These are phyloP conservation scores for Drosophila gaucha DNA, from an alignment of 2,888 invertebrate genomes.

Conservation along the genomic window DNA sequence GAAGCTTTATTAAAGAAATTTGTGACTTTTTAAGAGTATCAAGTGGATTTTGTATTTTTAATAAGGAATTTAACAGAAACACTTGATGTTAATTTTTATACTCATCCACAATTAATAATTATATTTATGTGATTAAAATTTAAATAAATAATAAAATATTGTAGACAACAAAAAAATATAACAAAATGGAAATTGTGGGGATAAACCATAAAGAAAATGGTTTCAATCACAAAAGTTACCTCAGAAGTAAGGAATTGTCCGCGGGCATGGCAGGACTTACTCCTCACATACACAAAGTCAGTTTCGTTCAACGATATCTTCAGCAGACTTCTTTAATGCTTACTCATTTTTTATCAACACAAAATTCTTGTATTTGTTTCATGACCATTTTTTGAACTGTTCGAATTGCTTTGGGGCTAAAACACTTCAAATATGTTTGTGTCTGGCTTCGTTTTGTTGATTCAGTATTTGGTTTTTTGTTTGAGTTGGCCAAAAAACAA, in stretches of 20 bases:
- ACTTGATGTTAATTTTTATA: too few relatives aligned
- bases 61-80: too few relatives aligned
- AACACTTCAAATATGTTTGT: conserved; percentile 24
- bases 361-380: conserved; percentile 17
- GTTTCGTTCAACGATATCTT: neutral
- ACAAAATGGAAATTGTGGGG: too few relatives aligned
- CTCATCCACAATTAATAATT: too few relatives aligned
- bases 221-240: neutral
- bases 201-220: too few relatives aligned
- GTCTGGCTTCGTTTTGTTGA: conserved; percentile 29
- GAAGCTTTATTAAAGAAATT: too few relatives aligned
- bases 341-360: conserved; percentile 31
- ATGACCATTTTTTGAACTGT: neutral
- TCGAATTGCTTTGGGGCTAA: neutral
- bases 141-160: too few relatives aligned
- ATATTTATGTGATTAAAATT: too few relatives aligned
- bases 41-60: too few relatives aligned
- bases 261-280: too few relatives aligned
- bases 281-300: neutral
- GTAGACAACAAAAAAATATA: too few relatives aligned
- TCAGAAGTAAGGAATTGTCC: neutral
- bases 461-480: conserved; percentile 16
- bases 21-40: too few relatives aligned
- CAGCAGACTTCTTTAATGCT: conserved; percentile 9
- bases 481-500: conserved; percentile 14